These are phyloP conservation scores for Sebastiscus albofasciatus DNA, from an alignment of 2,797 vertebrate species.

Conservation along the genomic window DNA sequence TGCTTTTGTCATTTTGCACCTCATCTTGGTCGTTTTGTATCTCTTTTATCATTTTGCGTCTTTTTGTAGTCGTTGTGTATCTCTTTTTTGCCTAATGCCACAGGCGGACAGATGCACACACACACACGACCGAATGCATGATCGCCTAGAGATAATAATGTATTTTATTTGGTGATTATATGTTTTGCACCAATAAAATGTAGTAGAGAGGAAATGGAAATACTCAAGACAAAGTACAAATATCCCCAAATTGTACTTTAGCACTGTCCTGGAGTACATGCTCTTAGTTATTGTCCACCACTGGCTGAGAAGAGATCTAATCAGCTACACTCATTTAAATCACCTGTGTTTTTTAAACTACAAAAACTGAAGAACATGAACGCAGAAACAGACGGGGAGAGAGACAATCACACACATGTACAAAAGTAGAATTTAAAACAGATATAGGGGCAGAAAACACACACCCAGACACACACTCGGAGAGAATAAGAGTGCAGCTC, in stretches of 20 bases:
- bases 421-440: not conserved
- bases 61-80: too few species aligned
- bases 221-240: not conserved
- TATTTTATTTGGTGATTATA: too few species aligned
- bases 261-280: not conserved
- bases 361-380: not conserved
- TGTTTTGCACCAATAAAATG: not conserved
- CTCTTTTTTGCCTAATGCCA: too few species aligned
- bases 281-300: not conserved
- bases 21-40: too few species aligned
- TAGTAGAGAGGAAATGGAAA: not conserved
- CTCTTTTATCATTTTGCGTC: too few species aligned
- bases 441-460: not conserved
- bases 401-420: not conserved
- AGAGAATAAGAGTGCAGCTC: constrained; percentile 1
- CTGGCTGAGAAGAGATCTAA: not conserved
- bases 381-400: not conserved
- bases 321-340: not conserved
- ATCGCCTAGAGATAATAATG: not conserved
- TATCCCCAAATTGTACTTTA: not conserved
- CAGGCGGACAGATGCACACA: too few species aligned
- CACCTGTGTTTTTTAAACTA: not conserved
- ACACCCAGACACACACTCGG: not conserved
- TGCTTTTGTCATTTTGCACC: too few species aligned
- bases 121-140: not conserved